Base-by-base conservation (phyloP, 2,888 invertebrate genomes). In the Cataglyphis livida region DNA sequence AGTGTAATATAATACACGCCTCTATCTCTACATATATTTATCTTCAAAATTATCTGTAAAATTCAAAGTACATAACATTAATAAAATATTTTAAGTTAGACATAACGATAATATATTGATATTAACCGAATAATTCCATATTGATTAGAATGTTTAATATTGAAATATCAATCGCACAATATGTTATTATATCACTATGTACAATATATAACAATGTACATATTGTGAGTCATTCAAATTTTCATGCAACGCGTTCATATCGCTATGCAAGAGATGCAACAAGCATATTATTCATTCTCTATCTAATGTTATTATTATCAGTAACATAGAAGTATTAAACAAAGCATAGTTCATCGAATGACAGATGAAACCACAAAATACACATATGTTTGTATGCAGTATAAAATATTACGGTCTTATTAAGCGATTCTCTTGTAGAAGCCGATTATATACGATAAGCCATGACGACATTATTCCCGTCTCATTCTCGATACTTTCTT, bases 301-400 rank as follows among this genome's bases (percentile, higher is more conserved):
- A 48, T 44, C 70, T 79, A 79, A 71, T 71, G 35, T 44, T 18
- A 44, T 18, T 25, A 71, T 70, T 59, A 59, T 70, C 21, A 21
- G n/a, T 71, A 71, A 79, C 25, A 12, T 35, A 35, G 73, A 35
- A 59, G 18, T 32, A 65, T 81, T 84, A 71, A 51, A 71, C 65
- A 57, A 74, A 41, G 9, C 66, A 68, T 75, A 84, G 44, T 81
- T 84, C 41, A 64, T 65, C 66, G 15, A 28, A 54, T 65, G 59
- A 51, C 38, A 68, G 70, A 85, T 70, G 68, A 79, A 79, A 73
- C 73, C 84, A 44, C 85, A 84, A 82, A 85, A 79, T 70, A 71
- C 70, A 71, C 70, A 71, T 65, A 15, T 62, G 25, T 44, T 12
- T 41, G 35, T 35, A 44, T 68, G 28, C 18, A 25, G 32, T 38